Base-by-base conservation (phyloP, 2,113 vertebrate genomes). In the Crocuta crocuta region DNA sequence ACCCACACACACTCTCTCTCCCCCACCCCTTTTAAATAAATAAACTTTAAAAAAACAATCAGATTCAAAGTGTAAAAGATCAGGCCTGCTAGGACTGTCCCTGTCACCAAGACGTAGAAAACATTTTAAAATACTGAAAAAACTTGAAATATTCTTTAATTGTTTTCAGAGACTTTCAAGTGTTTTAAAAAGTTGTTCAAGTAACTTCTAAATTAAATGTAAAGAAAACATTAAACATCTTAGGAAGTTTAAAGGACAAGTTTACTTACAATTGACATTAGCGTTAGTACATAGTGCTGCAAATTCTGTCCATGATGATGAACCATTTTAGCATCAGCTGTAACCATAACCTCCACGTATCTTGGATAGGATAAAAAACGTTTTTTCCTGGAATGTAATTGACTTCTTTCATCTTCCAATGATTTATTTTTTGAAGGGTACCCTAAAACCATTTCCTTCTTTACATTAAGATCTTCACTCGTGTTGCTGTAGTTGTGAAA, bases 261-360 rank as follows among this genome's bases (percentile, higher is more conserved):
- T 97, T 99, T 99, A 99, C 99, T 99, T 99, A 99, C 99, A 99
- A 99, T 99, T 99, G 99, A 99, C 99, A 99, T 99, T 96, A 99
- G 98, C 87, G 99, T 99, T 95, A 99, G 98, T 97, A 99, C 97
- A 86, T 99, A 99, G 99, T 99, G 99, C 96, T 99, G 99, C 65
- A 99, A 98, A 95, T 99, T 99, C 97, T 97, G 98, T 70, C 99
- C 99, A 0, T 99, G 99, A 97, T 99, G 99, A 53, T 53, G 99
- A 91, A 99, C 99, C 99, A 99, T 99, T 98, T 99, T 99, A 92
- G 98, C 98, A 10, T 99, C 99, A 0, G 99, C 99, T 21, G 99
- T 99, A 97, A 99, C 99, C 99, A 99, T 99, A 91, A 99, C 99
- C 97, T 99, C 99, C 43, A 99, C 99, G 0, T 99, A 99, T 98